Percentiles rank a stretch among this genome's conserved stretches.
Evolutionary conservation across 37 sponge, comb jelly and placozoan genomes (phyloP).

Genomic region (Axinella damicornis): DNA sequence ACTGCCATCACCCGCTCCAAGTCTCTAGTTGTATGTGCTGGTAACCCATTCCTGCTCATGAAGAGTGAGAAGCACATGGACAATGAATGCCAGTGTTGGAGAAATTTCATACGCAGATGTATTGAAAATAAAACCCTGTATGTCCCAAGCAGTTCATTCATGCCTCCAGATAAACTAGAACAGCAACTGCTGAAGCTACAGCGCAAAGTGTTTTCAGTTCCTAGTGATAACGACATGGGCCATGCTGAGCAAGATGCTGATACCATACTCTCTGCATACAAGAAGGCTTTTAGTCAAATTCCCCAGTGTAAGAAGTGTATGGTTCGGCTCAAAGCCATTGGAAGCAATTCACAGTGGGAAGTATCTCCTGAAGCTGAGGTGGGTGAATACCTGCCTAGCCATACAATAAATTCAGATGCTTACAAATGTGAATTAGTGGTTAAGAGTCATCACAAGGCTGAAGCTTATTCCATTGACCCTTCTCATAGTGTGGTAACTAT

Average conservation of each 20-base stretch:
- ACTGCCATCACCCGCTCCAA: conserved; percentile 46
- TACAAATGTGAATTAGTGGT: neutral
- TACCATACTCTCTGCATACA: conserved; percentile 1
- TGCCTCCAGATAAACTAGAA: neutral
- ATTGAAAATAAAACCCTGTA: conserved; percentile 18
- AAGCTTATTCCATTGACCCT: conserved; percentile 50
- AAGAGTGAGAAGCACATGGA: conserved; percentile 9
- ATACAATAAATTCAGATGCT: neutral
- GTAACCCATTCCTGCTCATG: conserved; percentile 51
- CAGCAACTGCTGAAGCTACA: neutral
- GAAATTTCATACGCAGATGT: conserved; percentile 33
- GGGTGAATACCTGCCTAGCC: neutral
- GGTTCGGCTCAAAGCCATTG: neutral
- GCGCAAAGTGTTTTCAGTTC: neutral
- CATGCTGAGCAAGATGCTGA: neutral
- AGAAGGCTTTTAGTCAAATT: neutral
- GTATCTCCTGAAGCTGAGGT: neutral
- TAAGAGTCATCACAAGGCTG: neutral
- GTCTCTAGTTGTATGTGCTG: conserved; percentile 50
- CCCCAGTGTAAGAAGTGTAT: conserved; percentile 8
- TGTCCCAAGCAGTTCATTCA: neutral
- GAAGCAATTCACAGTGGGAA: neutral
- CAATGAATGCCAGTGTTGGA: conserved; percentile 22
- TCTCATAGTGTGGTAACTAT: conserved; percentile 17
- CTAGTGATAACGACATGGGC: neutral